phyloP scores from a whole-genome alignment of 2,797 vertebrate genomes.

The Sebastes miniatus region DNA sequence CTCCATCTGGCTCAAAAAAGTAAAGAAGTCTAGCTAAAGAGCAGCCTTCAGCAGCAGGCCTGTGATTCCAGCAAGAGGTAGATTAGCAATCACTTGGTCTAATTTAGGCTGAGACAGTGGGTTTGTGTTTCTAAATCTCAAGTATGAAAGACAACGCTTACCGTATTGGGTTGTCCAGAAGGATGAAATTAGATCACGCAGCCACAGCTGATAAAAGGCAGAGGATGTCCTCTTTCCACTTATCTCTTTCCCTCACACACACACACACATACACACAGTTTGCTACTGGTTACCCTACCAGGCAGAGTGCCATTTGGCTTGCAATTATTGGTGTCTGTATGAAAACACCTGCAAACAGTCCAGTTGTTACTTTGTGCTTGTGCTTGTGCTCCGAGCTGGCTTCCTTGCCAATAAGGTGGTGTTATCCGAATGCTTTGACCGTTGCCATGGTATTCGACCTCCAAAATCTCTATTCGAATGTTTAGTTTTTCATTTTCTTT shows the following conservation, averaged over 20 bases:
- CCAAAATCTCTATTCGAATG: no score
- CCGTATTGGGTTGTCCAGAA: slow-evolving; percentile 9
- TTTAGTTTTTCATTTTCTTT: no score
- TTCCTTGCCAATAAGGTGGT: not conserved
- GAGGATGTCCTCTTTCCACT: slow-evolving; percentile 48
- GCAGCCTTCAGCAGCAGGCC: slow-evolving; percentile 17
- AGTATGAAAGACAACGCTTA: slow-evolving; percentile 3
- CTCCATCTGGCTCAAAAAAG: slow-evolving; percentile 29
- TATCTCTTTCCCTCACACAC: slow-evolving; percentile 15
- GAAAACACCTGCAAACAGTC: slow-evolving; percentile 29
- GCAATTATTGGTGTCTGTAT: slow-evolving; percentile 12
- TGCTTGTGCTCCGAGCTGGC: not conserved
- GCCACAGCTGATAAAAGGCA: slow-evolving; percentile 49
- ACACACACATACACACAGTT: slow-evolving; percentile 13
- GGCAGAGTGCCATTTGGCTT: slow-evolving; percentile 18
- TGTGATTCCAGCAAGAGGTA: slow-evolving; percentile 21
- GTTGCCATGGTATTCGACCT: no score
- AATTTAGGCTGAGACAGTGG: slow-evolving; percentile 12
- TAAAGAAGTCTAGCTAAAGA: slow-evolving; percentile 23
- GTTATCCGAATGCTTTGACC: not conserved
- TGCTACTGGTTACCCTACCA: not conserved
- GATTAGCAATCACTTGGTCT: slow-evolving; percentile 26
- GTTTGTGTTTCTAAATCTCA: slow-evolving; percentile 32
- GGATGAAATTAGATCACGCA: slow-evolving; percentile 44
- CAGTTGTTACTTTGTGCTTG: not conserved